A percentile compares a stretch with the other conserved stretches of the same genome.
Conservation (phyloP, 2,797 vertebrate genomes). For the Oophaga sylvatica region DNA sequence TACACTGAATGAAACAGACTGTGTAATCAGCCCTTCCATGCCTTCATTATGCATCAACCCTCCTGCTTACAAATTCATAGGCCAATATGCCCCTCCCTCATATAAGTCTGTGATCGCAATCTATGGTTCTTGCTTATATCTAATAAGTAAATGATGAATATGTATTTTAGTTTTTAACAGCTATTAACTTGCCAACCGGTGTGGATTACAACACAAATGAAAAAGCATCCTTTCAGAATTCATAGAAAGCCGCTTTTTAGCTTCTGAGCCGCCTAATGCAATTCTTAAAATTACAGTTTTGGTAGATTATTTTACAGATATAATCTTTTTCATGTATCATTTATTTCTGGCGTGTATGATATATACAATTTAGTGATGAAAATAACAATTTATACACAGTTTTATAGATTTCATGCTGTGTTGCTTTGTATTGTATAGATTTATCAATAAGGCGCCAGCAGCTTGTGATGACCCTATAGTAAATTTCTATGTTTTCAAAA, state of each 20-base stretch:
- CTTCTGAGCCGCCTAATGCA: conserved; percentile 8
- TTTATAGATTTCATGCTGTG: background rate
- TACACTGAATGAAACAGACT: conserved; percentile 55
- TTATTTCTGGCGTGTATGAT: background rate
- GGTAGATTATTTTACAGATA: conserved; percentile 34
- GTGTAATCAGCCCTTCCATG: conserved; percentile 50
- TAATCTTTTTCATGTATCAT: background rate
- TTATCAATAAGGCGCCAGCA: no score
- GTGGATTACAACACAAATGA: conserved; percentile 10
- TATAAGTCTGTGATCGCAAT: conserved; percentile 5
- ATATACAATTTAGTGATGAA: background rate
- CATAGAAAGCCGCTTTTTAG: conserved; percentile 1
- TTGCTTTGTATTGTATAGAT: no score
- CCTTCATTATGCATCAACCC: conserved; percentile 42
- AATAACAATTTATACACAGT: background rate
- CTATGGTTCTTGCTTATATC: background rate
- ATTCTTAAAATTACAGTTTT: conserved; percentile 17
- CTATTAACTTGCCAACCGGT: background rate
- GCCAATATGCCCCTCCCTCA: conserved; percentile 33
- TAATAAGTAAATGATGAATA: conserved; percentile 9
- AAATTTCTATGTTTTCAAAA: no score
- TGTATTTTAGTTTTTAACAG: conserved; percentile 24
- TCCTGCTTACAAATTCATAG: background rate
- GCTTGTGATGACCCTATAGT: no score
- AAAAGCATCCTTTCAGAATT: background rate